A percentile compares a stretch with the other conserved stretches of the same genome.
phyloP scores from a whole-genome alignment of 1,140 invertebrate genomes.

The Ceratoteleas bidentatus region DNA sequence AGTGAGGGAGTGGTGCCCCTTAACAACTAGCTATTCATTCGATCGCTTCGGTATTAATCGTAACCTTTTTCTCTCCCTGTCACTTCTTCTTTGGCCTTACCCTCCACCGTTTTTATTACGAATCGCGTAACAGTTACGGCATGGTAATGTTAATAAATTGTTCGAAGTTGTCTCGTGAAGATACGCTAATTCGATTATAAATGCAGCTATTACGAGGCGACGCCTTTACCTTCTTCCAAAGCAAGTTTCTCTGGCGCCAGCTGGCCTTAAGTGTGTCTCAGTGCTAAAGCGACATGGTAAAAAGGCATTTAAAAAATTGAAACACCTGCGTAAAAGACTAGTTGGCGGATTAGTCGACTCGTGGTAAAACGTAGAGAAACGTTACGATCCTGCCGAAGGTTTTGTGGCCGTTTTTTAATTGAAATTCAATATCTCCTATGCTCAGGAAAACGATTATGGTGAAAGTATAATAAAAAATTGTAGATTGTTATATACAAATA shows the following conservation, averaged over 20 bases:
- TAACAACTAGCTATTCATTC: conserved; percentile 31
- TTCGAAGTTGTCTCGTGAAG: conserved; percentile 51
- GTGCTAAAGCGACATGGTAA: conserved; percentile 54
- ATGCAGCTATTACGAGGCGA: conserved; percentile 53
- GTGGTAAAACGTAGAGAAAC: conserved; percentile 18
- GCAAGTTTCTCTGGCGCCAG: conserved; percentile 56
- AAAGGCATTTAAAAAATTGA: conserved; percentile 58
- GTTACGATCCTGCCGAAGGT: conserved; percentile 14
- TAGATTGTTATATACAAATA: no score
- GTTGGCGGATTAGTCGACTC: conserved; percentile 44
- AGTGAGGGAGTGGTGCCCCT: conserved; percentile 7
- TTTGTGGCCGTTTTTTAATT: conserved; percentile 6
- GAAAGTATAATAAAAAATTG: no score
- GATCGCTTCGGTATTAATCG: conserved; percentile 15
- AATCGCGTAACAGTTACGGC: conserved; percentile 3
- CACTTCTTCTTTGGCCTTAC: background rate
- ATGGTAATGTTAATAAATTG: conserved; percentile 53
- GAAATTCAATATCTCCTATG: no score
- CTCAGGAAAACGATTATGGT: no score
- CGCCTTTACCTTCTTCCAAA: conserved; percentile 37
- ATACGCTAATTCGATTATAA: conserved; percentile 67
- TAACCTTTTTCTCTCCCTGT: background rate
- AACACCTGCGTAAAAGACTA: conserved; percentile 53
- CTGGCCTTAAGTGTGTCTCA: conserved; percentile 59
- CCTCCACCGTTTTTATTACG: background rate